phyloP scores from a whole-genome alignment of 1,140 invertebrate species.

The Thereuonema tuberculata region DNA sequence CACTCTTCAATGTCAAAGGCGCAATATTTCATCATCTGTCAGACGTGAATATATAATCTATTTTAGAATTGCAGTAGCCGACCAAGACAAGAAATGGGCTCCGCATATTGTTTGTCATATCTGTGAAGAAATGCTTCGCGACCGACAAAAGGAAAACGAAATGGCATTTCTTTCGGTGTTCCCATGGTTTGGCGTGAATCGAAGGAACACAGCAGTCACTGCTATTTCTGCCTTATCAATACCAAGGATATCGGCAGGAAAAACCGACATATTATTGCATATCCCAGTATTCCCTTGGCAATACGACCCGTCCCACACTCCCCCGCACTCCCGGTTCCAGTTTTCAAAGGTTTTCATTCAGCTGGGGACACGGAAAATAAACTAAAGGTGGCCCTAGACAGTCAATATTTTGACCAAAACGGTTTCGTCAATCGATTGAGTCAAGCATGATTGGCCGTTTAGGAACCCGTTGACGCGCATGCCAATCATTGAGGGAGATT shows the following conservation, averaged over 20 bases:
- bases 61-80: too few relatives aligned
- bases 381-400: too few relatives aligned
- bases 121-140: background rate
- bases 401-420: too few relatives aligned
- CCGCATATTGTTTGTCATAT: background rate
- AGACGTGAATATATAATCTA: too few relatives aligned
- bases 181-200: slow-evolving; percentile 27
- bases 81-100: slow-evolving; percentile 11
- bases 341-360: too few relatives aligned
- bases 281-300: slow-evolving; percentile 19
- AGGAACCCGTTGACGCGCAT: too few relatives aligned
- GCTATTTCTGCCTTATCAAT: slow-evolving; percentile 24
- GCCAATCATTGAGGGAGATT: too few relatives aligned
- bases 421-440: too few relatives aligned
- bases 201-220: slow-evolving; percentile 37
- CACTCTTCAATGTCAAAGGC: too few relatives aligned
- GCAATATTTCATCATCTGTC: too few relatives aligned
- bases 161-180: background rate
- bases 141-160: background rate
- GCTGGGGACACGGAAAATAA: too few relatives aligned
- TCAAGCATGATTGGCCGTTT: too few relatives aligned
- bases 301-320: slow-evolving; percentile 14
- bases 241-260: slow-evolving; percentile 20
- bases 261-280: slow-evolving; percentile 17
- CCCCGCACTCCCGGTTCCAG: slow-evolving; percentile 13